A percentile compares a stretch with the other conserved stretches of the same genome.
Evolutionary conservation across 2,888 invertebrate genomes (phyloP).

Genomic region (Balanococcus diminutus): DNA sequence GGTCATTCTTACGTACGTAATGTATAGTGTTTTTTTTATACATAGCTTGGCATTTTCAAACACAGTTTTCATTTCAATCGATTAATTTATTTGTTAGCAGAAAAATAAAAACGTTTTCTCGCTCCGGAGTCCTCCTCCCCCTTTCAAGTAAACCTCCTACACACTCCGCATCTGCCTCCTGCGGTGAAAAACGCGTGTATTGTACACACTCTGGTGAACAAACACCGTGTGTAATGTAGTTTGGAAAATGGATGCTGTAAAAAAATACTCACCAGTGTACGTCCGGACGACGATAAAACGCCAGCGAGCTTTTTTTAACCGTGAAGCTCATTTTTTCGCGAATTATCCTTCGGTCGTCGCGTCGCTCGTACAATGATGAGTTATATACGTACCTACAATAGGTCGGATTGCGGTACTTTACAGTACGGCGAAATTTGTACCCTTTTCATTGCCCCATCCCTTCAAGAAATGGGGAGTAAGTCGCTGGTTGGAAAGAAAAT

Average conservation of each 20-base stretch:
- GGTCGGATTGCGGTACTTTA: too few relatives aligned
- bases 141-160: not conserved
- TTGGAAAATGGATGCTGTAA: not conserved
- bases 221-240: conserved; percentile 1
- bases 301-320: not conserved
- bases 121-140: too few relatives aligned
- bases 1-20: not conserved
- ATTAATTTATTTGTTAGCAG: not conserved
- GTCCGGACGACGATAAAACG: not conserved
- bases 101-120: not conserved
- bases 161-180: not conserved
- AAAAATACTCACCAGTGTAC: too few relatives aligned
- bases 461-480: too few relatives aligned
- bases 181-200: not conserved
- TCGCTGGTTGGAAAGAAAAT: too few relatives aligned
- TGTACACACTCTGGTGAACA: not conserved
- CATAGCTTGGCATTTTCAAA: not conserved
- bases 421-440: too few relatives aligned
- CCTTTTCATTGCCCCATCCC: too few relatives aligned
- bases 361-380: not conserved
- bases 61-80: not conserved
- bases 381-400: too few relatives aligned
- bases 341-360: not conserved
- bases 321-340: not conserved
- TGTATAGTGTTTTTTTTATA: too few relatives aligned